A percentile compares a stretch with the other conserved stretches of the same genome.
These are phyloP conservation scores for Aphelenchoides fujianensis DNA, from an alignment of 1,140 invertebrate genomes.

Conservation along the genomic window DNA sequence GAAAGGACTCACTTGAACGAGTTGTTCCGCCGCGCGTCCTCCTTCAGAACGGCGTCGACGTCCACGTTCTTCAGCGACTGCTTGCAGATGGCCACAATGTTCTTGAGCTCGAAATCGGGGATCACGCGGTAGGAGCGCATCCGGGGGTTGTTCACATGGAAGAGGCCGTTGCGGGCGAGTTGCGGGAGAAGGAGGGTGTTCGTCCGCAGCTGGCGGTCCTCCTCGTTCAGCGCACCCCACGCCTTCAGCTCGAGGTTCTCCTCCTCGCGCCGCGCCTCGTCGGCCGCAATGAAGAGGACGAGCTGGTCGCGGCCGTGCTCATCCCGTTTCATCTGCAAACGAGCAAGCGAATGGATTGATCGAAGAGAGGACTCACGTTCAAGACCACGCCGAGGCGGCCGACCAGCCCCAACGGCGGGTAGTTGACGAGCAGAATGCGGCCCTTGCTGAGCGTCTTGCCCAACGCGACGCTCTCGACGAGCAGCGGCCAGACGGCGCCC, in stretches of 20 bases:
- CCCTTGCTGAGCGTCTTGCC: conserved; percentile 34
- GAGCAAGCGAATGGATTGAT: background rate
- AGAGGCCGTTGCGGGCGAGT: conserved; percentile 28
- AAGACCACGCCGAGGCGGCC: conserved; percentile 42
- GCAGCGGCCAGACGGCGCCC: conserved; percentile 21
- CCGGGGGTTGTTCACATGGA: background rate
- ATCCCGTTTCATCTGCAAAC: conserved; percentile 26
- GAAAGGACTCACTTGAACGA: no score
- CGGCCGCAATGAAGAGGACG: conserved; percentile 12
- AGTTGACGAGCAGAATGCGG: conserved; percentile 33
- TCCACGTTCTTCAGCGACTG: conserved; percentile 34
- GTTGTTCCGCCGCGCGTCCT: conserved; percentile 17
- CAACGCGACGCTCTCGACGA: conserved; percentile 23
- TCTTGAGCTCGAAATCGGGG: conserved; percentile 31
- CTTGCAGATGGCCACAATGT: conserved; percentile 42
- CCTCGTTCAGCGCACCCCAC: conserved; percentile 13
- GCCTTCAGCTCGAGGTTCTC: conserved; percentile 24
- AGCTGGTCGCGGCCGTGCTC: conserved; percentile 10
- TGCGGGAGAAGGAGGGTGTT: conserved; percentile 27
- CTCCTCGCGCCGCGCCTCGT: conserved; percentile 1
- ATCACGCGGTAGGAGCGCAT: conserved; percentile 24
- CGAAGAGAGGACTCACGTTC: conserved; percentile 27
- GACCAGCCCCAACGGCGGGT: conserved; percentile 36
- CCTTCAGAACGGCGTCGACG: conserved; percentile 37
- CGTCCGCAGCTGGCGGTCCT: conserved; percentile 32